Evolutionary conservation across 2,113 vertebrate genomes (phyloP), one percentile per base, ranked within the genome.

Genomic region (Damaliscus lunatus): DNA sequence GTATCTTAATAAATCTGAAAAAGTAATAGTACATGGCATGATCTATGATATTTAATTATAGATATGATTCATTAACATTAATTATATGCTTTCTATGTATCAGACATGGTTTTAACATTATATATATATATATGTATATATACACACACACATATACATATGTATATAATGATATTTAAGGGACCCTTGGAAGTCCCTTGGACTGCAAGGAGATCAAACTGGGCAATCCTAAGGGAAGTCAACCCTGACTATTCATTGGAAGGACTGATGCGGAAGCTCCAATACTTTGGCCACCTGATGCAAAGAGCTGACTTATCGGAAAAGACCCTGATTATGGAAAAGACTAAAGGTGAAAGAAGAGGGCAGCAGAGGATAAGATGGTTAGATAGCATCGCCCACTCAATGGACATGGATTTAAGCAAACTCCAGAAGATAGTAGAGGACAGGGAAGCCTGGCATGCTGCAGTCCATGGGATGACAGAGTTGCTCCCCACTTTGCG

Each of bases 91-190:
- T 93, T 13, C 64, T 71, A 23, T 5, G 4, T 33, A 17, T 57
- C 43, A 80, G 3, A 43, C 12, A 52, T 81, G 33, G 33, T 74
- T 84, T 50, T 43, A 36, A 88, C 15, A 52, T 29, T 8, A 1
- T 17, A 21, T n/a, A 25, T 16, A 52, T 5, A 60, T 7, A 3
- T 13, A 21, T 48, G 19, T 5, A 31, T 2, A 23, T 1, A 4
- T 0, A 60, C 0, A 31, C 1, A 60, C 2, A 59, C 25, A 60
- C 1, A 33, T 14, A 62, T 0, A 64, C 0, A n/a, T 17, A n/a
- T n/a, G n/a, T n/a, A 67, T 5, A 67, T 11, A 36, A 71, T 36
- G 64, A 71, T 71, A 36, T 71, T 71, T 23, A 71, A 23, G n/a
- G 67, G 19, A 71, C 5, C 36, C 67, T 23, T 71, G 67, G 12